Base-by-base conservation (phyloP, 1,140 invertebrate genomes). In the Cyclargus thomasi region DNA sequence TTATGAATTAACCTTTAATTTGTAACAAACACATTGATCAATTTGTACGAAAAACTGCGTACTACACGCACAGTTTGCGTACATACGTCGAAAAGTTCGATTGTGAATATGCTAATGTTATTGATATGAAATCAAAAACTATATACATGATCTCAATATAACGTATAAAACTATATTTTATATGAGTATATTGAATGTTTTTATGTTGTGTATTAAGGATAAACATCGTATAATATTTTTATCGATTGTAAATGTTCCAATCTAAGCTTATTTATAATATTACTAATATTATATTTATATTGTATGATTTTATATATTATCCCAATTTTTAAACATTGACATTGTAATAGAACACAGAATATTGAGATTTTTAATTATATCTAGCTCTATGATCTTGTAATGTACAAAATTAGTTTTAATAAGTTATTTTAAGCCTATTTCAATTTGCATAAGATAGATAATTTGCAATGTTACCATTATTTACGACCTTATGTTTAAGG, bases 321-420 rank as follows among this genome's bases (percentile, higher is more conserved):
- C 2, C 39, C 39, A 47, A 47, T 47, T 47, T 47, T 14, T 47
- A 47, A 16, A 8, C 39, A 8, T 47, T 47, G 39, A 47, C 39
- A 47, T 47, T 47, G 11, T 39, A 29, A 29, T 3, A 29, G 6
- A 29, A 29, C 8, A 29, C 29, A 29, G 1, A 55, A 55, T 17
- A 55, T 55, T 55, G 53, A 17, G 18, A 55, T 17, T 16, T 53
- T n/a, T 55, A 20, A 17, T 55, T 16, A 6, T 17, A 16, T 17
- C 18, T 17, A 3, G 16, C 18, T 59, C 21, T 20, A 59, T 59
- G 18, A 59, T 59, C 18, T 20, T 4, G 1, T 21, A 59, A 59
- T 59, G 55, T 59, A 59, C 55, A 59, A 59, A 59, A 21, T 59
- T 59, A 20, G 18, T 59, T 59, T 21, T 59, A 57, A 11, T 21